Evolutionary conservation across 2,797 vertebrate genomes (phyloP).

Genomic region (Malacoctenus gilli): DNA sequence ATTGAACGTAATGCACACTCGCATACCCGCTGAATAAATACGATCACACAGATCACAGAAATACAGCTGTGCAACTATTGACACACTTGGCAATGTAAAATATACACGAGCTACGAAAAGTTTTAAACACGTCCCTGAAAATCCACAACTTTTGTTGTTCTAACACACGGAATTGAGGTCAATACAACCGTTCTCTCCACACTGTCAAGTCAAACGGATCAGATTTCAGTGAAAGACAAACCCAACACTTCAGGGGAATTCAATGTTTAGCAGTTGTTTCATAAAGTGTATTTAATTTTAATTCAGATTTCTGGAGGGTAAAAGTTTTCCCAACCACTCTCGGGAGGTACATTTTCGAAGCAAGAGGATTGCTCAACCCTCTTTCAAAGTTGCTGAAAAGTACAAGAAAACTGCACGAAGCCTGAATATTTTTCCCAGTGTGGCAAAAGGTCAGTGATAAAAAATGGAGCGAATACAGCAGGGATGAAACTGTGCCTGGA

Average conservation of each 20-base stretch:
- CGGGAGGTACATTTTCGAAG: background rate
- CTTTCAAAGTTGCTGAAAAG: conserved; percentile 4
- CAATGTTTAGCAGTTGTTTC: background rate
- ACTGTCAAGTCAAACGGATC: no score
- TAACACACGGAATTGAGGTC: background rate
- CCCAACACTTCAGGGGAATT: background rate
- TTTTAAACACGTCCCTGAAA: background rate
- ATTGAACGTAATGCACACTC: conserved; percentile 40
- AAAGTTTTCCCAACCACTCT: background rate
- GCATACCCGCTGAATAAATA: conserved; percentile 48
- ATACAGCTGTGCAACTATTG: conserved; percentile 51
- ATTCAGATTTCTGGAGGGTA: conserved; percentile 9
- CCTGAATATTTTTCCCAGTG: conserved; percentile 2
- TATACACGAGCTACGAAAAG: conserved; percentile 7
- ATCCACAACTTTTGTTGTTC: background rate
- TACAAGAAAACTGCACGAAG: conserved; percentile 1
- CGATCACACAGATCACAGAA: conserved; percentile 30
- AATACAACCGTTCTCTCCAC: no score
- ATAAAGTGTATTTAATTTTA: conserved; percentile 9
- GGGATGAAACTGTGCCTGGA: conserved; percentile 19
- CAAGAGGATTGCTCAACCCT: background rate
- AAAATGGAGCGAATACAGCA: conserved; percentile 9
- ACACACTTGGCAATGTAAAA: conserved; percentile 33
- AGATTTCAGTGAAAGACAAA: background rate
- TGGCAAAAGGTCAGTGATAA: background rate